Percentiles rank a stretch among this genome's conserved stretches.
phyloP scores from a whole-genome alignment of 2,888 invertebrate genomes.

The Pachymerium ferrugineum region DNA sequence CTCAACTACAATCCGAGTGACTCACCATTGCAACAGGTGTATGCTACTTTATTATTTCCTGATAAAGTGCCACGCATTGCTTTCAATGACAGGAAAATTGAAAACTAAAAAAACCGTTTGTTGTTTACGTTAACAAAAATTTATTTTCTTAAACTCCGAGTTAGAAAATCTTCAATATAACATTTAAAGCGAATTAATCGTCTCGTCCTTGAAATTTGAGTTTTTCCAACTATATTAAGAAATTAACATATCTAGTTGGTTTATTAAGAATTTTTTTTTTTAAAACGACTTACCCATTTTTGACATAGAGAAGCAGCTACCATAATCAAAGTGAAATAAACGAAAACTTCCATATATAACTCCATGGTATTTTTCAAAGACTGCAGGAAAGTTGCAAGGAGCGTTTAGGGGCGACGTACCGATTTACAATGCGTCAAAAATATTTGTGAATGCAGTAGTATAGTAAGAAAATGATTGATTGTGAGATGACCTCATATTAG shows the following conservation, averaged over 20 bases:
- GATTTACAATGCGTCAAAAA: too few species aligned
- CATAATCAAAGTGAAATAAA: not conserved
- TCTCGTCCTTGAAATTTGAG: not conserved
- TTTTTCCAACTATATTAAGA: not conserved
- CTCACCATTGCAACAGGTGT: conserved; percentile 47
- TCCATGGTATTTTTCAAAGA: too few species aligned
- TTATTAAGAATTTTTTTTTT: too few species aligned
- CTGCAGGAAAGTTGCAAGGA: too few species aligned
- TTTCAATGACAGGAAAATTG: conserved; percentile 40
- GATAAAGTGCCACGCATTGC: conserved; percentile 47
- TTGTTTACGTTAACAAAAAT: not conserved
- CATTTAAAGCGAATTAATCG: not conserved
- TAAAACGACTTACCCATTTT: conserved; percentile 18
- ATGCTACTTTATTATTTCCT: conserved; percentile 53
- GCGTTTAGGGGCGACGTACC: too few species aligned
- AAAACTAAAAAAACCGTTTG: too few species aligned
- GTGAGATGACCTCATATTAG: too few species aligned
- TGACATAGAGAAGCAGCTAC: not conserved
- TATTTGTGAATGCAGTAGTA: too few species aligned
- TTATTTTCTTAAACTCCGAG: not conserved
- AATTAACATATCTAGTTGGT: too few species aligned
- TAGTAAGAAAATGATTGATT: too few species aligned
- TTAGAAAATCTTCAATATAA: not conserved
- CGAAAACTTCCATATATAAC: not conserved
- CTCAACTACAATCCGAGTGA: conserved; percentile 46